These are phyloP conservation scores for Artemia sinica DNA, from an alignment of 2,888 invertebrate genomes.

Conservation along the genomic window DNA sequence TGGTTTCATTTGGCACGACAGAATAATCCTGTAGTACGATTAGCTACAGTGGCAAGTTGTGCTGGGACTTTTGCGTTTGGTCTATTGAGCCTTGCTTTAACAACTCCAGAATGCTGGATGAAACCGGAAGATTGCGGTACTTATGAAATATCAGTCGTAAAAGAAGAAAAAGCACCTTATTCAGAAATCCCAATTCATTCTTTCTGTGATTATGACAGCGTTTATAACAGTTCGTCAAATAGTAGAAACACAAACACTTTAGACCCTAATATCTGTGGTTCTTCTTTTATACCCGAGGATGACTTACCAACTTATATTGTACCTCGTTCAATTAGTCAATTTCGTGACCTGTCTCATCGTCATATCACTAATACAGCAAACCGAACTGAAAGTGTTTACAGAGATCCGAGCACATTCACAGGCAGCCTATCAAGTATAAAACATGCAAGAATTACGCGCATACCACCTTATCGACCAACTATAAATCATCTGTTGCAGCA, in stretches of 20 bases:
- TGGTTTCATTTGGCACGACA: slow-evolving; percentile 21
- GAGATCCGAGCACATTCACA: slow-evolving; percentile 21
- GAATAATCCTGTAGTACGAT: slow-evolving; percentile 18
- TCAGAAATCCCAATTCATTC: slow-evolving; percentile 16
- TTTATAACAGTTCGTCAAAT: slow-evolving; percentile 21
- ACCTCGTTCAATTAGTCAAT: slow-evolving; percentile 8
- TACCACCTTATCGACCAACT: slow-evolving; percentile 3
- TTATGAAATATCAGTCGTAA: not conserved
- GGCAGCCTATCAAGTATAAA: slow-evolving; percentile 18
- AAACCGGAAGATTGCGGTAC: slow-evolving; percentile 17
- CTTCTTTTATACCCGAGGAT: not conserved
- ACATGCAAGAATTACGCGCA: slow-evolving; percentile 5
- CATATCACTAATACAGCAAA: not conserved
- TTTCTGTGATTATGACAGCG: slow-evolving; percentile 8
- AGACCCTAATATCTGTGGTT: slow-evolving; percentile 15
- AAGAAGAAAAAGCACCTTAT: not conserved
- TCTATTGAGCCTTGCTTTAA: slow-evolving; percentile 19
- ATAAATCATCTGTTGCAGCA: not conserved
- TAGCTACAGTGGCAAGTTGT: slow-evolving; percentile 20
- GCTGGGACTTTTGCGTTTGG: slow-evolving; percentile 21
- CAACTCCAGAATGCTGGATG: slow-evolving; percentile 18
- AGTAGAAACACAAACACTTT: slow-evolving; percentile 22
- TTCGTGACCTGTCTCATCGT: not conserved
- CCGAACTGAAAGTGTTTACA: slow-evolving; percentile 15
- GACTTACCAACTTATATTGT: not conserved